Percentiles rank a stretch among this genome's conserved stretches.
phyloP scores from a whole-genome alignment of 2,888 invertebrate genomes.

The Dugesia japonica region DNA sequence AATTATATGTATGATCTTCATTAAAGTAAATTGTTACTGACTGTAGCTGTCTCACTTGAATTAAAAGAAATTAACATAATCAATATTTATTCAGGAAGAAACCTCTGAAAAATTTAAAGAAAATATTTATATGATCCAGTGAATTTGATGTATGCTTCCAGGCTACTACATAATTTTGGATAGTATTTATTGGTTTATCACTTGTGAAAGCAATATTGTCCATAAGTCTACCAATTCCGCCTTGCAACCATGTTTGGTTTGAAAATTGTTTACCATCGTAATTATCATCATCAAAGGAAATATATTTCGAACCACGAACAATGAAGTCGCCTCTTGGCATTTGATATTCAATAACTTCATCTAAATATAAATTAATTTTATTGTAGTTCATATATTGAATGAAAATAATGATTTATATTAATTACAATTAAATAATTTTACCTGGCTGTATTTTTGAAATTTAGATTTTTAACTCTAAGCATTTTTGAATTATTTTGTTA shows the following conservation, averaged over 20 bases:
- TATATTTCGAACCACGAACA: not conserved
- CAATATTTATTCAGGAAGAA: not conserved
- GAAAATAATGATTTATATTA: too few species aligned
- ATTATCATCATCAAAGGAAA: not conserved
- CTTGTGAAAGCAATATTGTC: not conserved
- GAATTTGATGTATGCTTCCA: not conserved
- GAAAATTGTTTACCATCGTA: not conserved
- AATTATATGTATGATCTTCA: not conserved
- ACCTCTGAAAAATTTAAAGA: not conserved
- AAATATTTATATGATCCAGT: not conserved
- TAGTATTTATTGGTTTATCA: not conserved
- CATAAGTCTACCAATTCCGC: not conserved
- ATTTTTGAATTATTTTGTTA: too few species aligned
- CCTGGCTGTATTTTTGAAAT: too few species aligned
- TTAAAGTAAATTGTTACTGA: not conserved
- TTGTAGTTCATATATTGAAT: too few species aligned
- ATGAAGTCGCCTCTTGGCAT: not conserved
- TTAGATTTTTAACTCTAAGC: too few species aligned
- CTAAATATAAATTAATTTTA: not conserved
- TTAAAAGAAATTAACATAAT: not conserved
- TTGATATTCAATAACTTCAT: conserved; percentile 1
- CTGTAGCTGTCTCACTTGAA: not conserved
- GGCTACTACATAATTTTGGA: not conserved
- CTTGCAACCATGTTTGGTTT: not conserved
- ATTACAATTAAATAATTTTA: too few species aligned